These are phyloP conservation scores for Sebastes schlegelii DNA, from an alignment of 2,113 vertebrate genomes.

Conservation along the genomic window DNA sequence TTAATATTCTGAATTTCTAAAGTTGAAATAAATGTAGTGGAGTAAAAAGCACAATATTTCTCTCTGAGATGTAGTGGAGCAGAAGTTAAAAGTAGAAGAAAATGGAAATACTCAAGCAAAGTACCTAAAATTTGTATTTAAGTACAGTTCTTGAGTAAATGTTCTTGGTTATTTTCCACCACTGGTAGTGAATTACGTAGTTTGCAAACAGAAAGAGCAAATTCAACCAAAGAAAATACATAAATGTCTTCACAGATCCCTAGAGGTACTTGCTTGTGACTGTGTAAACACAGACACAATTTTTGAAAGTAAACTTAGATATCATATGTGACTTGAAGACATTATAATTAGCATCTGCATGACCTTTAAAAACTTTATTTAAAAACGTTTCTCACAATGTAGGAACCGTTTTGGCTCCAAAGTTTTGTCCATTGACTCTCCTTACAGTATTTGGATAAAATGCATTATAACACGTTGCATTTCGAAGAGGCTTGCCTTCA, in stretches of 20 bases:
- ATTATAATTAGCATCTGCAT: background rate
- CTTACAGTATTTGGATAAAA: background rate
- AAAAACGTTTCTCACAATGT: background rate
- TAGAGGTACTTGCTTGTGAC: background rate
- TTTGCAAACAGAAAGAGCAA: background rate
- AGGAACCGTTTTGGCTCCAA: background rate
- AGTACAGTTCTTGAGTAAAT: too few species aligned
- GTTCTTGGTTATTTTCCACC: too few species aligned
- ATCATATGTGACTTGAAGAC: too few species aligned
- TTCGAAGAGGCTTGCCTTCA: background rate
- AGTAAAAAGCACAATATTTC: too few species aligned
- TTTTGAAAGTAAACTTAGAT: background rate
- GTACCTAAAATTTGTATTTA: too few species aligned
- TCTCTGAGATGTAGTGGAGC: too few species aligned
- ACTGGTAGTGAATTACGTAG: background rate
- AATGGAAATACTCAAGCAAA: too few species aligned
- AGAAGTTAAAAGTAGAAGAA: too few species aligned
- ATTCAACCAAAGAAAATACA: background rate
- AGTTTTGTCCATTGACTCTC: background rate
- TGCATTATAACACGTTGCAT: background rate
- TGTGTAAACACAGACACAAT: background rate
- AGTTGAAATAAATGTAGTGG: too few species aligned
- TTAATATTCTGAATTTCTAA: too few species aligned
- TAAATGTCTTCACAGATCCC: background rate
- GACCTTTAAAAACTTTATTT: background rate